Conservation (phyloP, 2,888 invertebrate species). For the Celastrina argiolus region DNA sequence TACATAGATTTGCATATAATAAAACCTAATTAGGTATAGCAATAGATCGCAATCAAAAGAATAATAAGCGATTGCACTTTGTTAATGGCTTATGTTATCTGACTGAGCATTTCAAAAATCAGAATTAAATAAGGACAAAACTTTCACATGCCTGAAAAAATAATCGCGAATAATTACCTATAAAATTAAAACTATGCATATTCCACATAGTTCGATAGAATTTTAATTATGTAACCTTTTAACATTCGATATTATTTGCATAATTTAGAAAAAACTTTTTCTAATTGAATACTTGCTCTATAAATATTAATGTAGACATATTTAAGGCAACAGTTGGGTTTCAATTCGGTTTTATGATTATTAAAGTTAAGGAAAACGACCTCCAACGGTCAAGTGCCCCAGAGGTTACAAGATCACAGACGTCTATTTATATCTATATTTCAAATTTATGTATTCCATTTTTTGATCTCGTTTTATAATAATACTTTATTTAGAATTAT, state of each 20-base stretch:
- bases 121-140: background rate
- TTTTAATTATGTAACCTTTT: background rate
- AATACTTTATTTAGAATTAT: background rate
- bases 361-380: background rate
- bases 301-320: background rate
- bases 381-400: background rate
- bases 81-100: background rate
- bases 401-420: background rate
- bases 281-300: background rate
- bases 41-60: background rate
- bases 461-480: background rate
- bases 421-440: background rate
- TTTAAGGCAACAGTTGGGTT: too few species aligned
- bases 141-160: background rate
- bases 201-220: too few species aligned
- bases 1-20: background rate
- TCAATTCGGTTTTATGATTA: background rate
- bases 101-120: background rate
- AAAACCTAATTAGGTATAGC: background rate
- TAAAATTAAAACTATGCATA: too few species aligned
- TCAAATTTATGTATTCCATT: background rate
- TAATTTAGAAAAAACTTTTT: background rate
- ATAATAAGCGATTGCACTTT: background rate
- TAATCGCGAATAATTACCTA: background rate
- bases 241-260: too few species aligned